Percentiles rank a stretch among this genome's conserved stretches.
Evolutionary conservation across 2,888 invertebrate species (phyloP).

Genomic region (Augochlorella aurata): DNA sequence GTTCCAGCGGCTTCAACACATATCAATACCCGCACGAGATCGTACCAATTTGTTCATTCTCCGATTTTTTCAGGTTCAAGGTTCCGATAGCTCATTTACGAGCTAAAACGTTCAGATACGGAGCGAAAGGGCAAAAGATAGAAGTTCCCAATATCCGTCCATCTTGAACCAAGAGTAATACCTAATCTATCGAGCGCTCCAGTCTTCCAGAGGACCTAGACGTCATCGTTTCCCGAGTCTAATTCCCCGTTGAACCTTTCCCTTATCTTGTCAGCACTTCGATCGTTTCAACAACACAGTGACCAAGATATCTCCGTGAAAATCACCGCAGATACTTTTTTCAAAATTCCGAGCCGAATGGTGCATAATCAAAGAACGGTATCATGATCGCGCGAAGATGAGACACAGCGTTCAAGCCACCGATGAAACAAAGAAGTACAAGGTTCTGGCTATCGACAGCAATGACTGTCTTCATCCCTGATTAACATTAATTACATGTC

Average conservation of each 20-base stretch:
- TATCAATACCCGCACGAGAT: not conserved
- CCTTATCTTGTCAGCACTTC: not conserved
- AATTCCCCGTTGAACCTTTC: not conserved
- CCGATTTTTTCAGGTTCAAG: not conserved
- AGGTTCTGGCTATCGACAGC: slow-evolving; percentile 39
- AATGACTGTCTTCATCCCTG: slow-evolving; percentile 45
- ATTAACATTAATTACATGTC: slow-evolving; percentile 59
- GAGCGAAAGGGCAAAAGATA: no score
- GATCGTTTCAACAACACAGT: not conserved
- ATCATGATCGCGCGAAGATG: slow-evolving; percentile 1
- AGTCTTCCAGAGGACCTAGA: not conserved
- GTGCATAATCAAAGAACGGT: not conserved
- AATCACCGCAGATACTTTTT: not conserved
- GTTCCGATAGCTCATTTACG: no score
- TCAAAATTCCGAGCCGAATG: not conserved
- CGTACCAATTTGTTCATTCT: not conserved
- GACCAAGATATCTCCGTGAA: not conserved
- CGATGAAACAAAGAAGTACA: slow-evolving; percentile 9
- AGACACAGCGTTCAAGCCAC: not conserved
- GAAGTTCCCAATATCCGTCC: no score
- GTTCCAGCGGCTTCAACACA: not conserved
- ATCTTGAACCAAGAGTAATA: no score
- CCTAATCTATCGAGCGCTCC: not conserved
- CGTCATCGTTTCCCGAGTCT: not conserved
- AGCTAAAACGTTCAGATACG: no score